Percentiles rank a stretch among this genome's conserved stretches.
These are phyloP conservation scores for Eustalomyia histrio DNA, from an alignment of 2,888 invertebrate species.

Conservation along the genomic window DNA sequence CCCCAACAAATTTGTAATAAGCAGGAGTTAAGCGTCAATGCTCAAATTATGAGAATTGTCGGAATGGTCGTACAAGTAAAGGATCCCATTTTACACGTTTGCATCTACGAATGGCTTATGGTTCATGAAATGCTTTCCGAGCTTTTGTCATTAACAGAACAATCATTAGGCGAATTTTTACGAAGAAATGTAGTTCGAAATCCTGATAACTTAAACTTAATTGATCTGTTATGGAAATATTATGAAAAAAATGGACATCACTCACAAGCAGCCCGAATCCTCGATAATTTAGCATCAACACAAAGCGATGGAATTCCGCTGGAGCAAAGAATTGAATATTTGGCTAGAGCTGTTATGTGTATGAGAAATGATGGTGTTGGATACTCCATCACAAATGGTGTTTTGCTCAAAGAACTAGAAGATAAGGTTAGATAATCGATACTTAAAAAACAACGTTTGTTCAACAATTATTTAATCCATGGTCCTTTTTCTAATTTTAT, in stretches of 20 bases:
- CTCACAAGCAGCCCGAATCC: conserved; percentile 93
- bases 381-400: conserved; percentile 86
- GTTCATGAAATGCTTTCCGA: conserved; percentile 86
- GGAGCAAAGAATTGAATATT: conserved; percentile 91
- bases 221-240: conserved; percentile 96
- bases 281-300: conserved; percentile 88
- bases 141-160: conserved; percentile 81
- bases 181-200: conserved; percentile 79
- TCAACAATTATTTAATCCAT: no score
- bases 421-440: conserved; percentile 83
- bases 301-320: conserved; percentile 87
- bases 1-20: conserved; percentile 66
- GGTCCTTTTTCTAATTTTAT: background rate
- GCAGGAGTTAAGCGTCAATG: conserved; percentile 70
- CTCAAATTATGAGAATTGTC: conserved; percentile 83
- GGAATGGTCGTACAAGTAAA: conserved; percentile 84
- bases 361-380: conserved; percentile 92
- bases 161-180: conserved; percentile 79
- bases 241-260: conserved; percentile 96
- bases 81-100: conserved; percentile 94
- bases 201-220: conserved; percentile 82
- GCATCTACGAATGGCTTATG: conserved; percentile 96
- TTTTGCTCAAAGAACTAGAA: conserved; percentile 92
- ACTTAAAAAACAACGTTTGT: background rate
- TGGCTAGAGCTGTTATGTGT: conserved; percentile 96